Conservation (phyloP, 2,797 vertebrate genomes). For the Argya squamiceps region DNA sequence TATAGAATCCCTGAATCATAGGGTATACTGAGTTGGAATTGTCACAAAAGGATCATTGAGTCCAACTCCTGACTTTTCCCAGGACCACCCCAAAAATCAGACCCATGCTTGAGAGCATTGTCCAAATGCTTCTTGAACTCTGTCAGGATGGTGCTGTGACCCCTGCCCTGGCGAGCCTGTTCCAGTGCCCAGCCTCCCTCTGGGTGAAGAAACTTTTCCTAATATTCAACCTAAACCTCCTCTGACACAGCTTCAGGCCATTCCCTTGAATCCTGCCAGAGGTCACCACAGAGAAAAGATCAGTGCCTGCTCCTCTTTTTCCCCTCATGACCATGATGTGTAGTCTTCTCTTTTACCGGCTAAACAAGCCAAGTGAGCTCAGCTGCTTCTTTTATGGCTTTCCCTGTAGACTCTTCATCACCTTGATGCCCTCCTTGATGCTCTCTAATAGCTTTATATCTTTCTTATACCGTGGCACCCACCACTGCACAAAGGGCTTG, state of each 20-base stretch:
- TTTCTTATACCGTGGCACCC: not conserved
- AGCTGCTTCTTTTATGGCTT: not conserved
- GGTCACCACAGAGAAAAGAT: not conserved
- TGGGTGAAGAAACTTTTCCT: not conserved
- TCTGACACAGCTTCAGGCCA: not conserved
- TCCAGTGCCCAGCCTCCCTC: rapidly evolving
- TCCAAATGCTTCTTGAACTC: not conserved
- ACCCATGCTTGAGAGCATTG: not conserved
- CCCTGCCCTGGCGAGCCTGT: not conserved
- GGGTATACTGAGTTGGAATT: not conserved
- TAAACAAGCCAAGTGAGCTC: not conserved
- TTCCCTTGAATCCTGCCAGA: not conserved
- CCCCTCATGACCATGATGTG: rapidly evolving
- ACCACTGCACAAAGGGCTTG: rapidly evolving
- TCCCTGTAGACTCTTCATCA: not conserved
- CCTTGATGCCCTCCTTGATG: not conserved
- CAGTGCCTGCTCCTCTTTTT: not conserved
- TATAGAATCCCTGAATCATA: not conserved
- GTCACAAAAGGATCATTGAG: not conserved
- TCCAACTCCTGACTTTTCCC: not conserved
- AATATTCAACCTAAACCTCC: not conserved
- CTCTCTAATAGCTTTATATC: not conserved
- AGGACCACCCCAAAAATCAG: not conserved
- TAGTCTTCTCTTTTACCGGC: not conserved
- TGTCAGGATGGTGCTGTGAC: not conserved